Base-by-base conservation (phyloP, 1,140 invertebrate genomes). In the Drosophila willistoni region DNA sequence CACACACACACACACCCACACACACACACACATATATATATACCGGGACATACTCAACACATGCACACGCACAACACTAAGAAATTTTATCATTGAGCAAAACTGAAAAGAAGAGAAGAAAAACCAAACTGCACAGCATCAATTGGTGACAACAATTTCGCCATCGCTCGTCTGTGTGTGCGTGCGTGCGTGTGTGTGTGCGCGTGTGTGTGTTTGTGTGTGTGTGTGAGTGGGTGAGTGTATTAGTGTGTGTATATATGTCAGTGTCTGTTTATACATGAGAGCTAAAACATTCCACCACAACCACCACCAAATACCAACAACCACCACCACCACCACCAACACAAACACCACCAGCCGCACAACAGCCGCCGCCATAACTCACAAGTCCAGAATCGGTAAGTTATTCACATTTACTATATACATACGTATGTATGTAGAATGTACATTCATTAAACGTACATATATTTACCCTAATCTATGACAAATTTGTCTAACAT, bases 251-350 rank as follows among this genome's bases (percentile, higher is more conserved):
- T 22, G 19, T 22, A 22, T 22, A 22, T 1, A 22, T 22, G 44
- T 51, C 7, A 9, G 44, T 19, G 44, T 47, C 6, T 19, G 17
- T 22, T 3, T 25, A 51, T 51, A 51, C 44, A 51, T 51, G 44
- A 51, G 17, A 51, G 44, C 44, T 51, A 51, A 51, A 51, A 19
- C 44, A 51, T 51, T 51, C 44, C 44, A 51, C 44, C 44, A 51
- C 44, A 7, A 51, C 44, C n/a, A 44, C n/a, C 42, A 44, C n/a
- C 42, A 39, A 39, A 39, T 39, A 44, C 42, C 14, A 44, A 51
- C 3, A 17, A 51, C 7, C 17, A 47, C 1, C 44, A 47, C 14
- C 17, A 47, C 17, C 44, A 19, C 14, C 2, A 47, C 42, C 12
- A 42, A 1, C 41, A 42, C n/a, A 2, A 12, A n/a, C 44, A 51